Evolutionary conservation across 2,113 vertebrate species (phyloP).

Genomic region (Okapia johnstoni): DNA sequence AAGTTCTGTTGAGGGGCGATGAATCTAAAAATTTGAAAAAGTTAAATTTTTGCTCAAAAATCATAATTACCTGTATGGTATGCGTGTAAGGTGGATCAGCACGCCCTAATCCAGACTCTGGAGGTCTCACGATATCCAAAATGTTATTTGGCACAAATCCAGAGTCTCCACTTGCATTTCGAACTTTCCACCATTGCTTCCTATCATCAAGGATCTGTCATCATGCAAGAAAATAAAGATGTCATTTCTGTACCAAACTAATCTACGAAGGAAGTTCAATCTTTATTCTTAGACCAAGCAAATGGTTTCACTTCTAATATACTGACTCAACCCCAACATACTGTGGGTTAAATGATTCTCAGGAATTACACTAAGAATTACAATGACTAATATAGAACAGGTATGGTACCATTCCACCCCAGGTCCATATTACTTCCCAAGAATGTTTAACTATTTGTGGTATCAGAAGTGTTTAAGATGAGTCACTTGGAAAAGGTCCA

Average conservation of each 20-base stretch:
- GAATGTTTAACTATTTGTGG: background rate
- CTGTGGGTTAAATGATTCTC: background rate
- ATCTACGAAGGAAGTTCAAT: background rate
- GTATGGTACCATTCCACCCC: background rate
- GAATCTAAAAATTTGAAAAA: background rate
- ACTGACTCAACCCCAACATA: background rate
- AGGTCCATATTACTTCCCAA: background rate
- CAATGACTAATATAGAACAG: background rate
- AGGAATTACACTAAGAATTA: background rate
- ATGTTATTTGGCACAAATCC: slow-evolving; percentile 99
- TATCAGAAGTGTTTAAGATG: background rate
- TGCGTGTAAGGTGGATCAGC: slow-evolving; percentile 90
- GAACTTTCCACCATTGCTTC: slow-evolving; percentile 99
- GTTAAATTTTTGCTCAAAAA: background rate
- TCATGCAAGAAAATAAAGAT: background rate
- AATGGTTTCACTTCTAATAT: background rate
- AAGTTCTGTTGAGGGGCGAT: background rate
- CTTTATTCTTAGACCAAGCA: background rate
- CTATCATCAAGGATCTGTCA: slow-evolving; percentile 93
- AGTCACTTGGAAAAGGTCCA: background rate
- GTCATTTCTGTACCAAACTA: background rate
- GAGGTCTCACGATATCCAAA: slow-evolving; percentile 85
- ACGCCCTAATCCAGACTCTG: slow-evolving; percentile 80
- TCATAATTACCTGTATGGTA: slow-evolving; percentile 89
- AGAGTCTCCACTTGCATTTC: slow-evolving; percentile 83